These are phyloP conservation scores for Rachycentron canadum DNA, from an alignment of 2,797 vertebrate species.

Conservation along the genomic window DNA sequence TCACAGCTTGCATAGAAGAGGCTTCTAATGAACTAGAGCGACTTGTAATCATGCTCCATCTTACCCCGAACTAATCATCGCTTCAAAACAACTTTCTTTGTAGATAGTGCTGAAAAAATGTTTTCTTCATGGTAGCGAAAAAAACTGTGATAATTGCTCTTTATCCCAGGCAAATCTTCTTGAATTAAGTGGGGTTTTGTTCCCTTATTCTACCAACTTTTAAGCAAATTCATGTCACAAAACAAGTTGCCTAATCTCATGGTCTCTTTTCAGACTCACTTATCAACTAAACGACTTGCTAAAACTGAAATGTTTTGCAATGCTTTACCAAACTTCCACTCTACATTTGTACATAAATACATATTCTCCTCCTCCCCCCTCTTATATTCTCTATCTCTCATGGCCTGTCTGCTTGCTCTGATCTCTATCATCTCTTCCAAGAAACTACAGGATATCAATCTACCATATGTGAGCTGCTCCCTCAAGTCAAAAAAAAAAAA, in stretches of 20 bases:
- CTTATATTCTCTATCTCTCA: slow-evolving; percentile 25
- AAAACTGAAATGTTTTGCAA: slow-evolving; percentile 25
- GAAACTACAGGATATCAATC: slow-evolving; percentile 68
- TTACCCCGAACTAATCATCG: neutral
- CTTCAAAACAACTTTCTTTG: neutral
- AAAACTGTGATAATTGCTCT: neutral
- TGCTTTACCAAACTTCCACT: neutral
- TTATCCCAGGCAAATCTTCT: neutral
- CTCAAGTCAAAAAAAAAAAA: neutral
- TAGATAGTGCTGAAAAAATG: neutral
- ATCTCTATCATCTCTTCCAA: slow-evolving; percentile 59
- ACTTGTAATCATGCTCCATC: neutral
- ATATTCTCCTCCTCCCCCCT: neutral
- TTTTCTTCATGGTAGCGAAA: neutral
- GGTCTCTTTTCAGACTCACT: neutral
- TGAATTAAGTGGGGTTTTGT: slow-evolving; percentile 8
- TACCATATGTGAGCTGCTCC: slow-evolving; percentile 58
- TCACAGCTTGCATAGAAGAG: slow-evolving; percentile 22
- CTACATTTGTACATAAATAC: slow-evolving; percentile 4
- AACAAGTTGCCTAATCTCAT: neutral
- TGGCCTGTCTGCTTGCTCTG: slow-evolving; percentile 16
- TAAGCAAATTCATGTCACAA: too few relatives aligned
- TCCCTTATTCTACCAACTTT: neutral
- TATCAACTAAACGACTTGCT: neutral
- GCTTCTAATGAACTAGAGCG: slow-evolving; percentile 35